A percentile compares a stretch with the other conserved stretches of the same genome.
phyloP scores from a whole-genome alignment of 2,797 vertebrate genomes.

The Sphenopsis melanotis region DNA sequence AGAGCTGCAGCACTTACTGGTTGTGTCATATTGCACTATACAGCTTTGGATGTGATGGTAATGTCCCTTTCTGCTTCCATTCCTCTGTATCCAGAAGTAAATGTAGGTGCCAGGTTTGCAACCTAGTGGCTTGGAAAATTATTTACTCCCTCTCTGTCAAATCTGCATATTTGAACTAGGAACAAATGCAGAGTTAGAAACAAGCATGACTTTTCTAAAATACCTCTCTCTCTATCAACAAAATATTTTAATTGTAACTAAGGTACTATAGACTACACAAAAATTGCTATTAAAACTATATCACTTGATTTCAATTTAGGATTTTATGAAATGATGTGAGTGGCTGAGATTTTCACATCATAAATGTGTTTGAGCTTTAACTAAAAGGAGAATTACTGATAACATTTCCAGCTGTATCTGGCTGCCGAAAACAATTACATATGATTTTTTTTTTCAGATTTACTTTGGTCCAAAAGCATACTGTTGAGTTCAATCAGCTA shows the following conservation, averaged over 20 bases:
- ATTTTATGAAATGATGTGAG: background rate
- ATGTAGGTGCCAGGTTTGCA: background rate
- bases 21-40: background rate
- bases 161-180: background rate
- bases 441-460: conserved; percentile 80
- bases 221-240: background rate
- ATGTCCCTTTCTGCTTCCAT: background rate
- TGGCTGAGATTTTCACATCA: background rate
- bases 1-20: background rate
- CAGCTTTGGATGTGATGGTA: background rate
- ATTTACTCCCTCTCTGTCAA: background rate
- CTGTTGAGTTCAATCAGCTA: conserved; percentile 98
- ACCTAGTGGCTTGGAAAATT: background rate
- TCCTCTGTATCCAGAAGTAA: background rate
- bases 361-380: background rate
- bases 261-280: background rate
- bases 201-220: background rate
- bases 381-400: background rate
- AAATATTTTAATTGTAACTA: background rate
- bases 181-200: background rate
- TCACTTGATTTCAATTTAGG: background rate
- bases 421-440: background rate
- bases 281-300: background rate
- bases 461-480: conserved; percentile 94
- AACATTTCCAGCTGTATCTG: background rate